Base-by-base conservation (phyloP, 2,888 invertebrate species). In the Iselma pallidipennis region DNA sequence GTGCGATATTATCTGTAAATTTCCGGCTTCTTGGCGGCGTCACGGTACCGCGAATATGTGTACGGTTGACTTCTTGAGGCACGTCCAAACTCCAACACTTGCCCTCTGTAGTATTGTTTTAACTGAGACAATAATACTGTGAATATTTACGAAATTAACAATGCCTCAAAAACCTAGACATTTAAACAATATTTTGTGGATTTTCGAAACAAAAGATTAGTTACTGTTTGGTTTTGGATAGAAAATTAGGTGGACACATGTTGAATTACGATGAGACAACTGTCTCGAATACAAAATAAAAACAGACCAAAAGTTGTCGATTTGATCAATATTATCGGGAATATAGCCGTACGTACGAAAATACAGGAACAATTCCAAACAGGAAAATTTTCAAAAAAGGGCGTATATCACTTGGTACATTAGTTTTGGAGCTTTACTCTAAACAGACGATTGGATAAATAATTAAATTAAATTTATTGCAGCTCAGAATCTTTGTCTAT, bases 1-100 rank as follows among this genome's bases (percentile, higher is more conserved):
- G 62, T 66, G 67, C 66, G 69, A 69, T 69, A 69, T 66, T 67
- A 69, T 69, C 69, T 57, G 61, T 59, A 67, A 66, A 65, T 66
- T 69, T 69, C 69, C 69, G 65, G 69, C 67, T 69, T 63, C 66
- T 66, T 67, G 62, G 51, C 61, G 66, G 65, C 60, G 64, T 64
- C 64, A 64, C 64, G 64, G 64, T 64, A 61, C 65, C 52, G 65
- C 66, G 67, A 66, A 63, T 67, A 57, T 65, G 66, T 66, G 59
- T 67, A 67, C 67, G 69, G 63, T 62, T 65, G 67, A 69, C 67
- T 69, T 66, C 67, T 65, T 67, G 54, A 61, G 63, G 67, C 63
- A 61, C 63, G 66, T 67, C 67, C 67, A 59, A 66, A 57, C 61
- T 57, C 57, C 55, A 37, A 64, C 64, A 64, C 57, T 61, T 61